phyloP scores from a whole-genome alignment of 1,140 invertebrate genomes.

The Leguminivora glycinivorella region DNA sequence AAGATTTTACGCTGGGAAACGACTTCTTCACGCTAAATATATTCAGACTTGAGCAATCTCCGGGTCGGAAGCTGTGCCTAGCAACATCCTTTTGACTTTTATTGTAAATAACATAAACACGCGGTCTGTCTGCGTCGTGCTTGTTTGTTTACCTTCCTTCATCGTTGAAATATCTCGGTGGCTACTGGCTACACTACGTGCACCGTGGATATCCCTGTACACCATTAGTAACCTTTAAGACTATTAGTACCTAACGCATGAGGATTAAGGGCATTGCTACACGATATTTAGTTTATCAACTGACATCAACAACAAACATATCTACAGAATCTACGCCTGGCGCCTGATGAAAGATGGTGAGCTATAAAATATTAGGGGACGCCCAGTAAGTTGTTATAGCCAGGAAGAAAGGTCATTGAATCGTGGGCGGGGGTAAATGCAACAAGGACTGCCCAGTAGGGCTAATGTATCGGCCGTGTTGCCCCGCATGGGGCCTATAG shows the following conservation, averaged over 20 bases:
- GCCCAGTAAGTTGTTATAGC: neutral
- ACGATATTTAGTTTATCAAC: neutral
- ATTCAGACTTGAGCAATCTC: neutral
- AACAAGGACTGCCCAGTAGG: slow-evolving; percentile 48
- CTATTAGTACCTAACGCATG: too few species aligned
- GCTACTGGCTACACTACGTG: too few species aligned
- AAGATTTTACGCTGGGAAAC: too few species aligned
- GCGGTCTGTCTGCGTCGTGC: neutral
- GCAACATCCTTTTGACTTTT: neutral
- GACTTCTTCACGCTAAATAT: neutral
- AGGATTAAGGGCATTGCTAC: neutral
- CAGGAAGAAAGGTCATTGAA: slow-evolving; percentile 24
- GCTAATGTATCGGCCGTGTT: slow-evolving; percentile 60
- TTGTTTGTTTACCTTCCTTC: too few species aligned
- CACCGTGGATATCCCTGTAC: too few species aligned
- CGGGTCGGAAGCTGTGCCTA: neutral
- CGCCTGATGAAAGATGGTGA: neutral
- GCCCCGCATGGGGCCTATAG: slow-evolving; percentile 56
- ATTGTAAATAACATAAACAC: neutral
- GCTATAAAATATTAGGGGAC: slow-evolving; percentile 23
- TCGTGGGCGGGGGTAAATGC: slow-evolving; percentile 40
- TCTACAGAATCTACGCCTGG: neutral
- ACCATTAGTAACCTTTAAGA: too few species aligned
- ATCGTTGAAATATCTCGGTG: neutral
- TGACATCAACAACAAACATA: neutral